Conservation (phyloP, 1,140 invertebrate genomes). For the Papilio dardanus region DNA sequence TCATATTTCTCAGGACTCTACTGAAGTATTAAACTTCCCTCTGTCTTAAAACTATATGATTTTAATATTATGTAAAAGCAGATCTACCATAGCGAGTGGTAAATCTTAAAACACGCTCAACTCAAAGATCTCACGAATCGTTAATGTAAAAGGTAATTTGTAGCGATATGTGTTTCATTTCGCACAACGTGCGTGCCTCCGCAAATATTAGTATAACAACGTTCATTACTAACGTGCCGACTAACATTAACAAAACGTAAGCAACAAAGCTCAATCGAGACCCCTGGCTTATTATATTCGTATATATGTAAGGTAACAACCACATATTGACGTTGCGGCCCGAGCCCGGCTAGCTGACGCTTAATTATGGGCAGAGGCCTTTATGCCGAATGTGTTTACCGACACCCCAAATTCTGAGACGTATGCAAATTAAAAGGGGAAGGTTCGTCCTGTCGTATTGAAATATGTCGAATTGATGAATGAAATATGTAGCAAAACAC, state of each 20-base stretch:
- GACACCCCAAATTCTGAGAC: constrained; percentile 31
- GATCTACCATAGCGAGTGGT: no score
- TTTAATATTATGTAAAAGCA: no score
- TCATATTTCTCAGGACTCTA: no score
- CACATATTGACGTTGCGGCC: constrained; percentile 32
- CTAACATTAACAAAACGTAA: constrained; percentile 28
- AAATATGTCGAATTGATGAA: constrained; percentile 7
- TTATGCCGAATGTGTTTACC: constrained; percentile 34
- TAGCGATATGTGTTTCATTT: not conserved
- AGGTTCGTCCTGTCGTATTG: constrained; percentile 11
- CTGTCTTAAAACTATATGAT: no score
- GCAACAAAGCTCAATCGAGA: constrained; percentile 20
- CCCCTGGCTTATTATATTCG: constrained; percentile 33
- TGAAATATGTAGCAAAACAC: not conserved
- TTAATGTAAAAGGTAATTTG: constrained; percentile 2
- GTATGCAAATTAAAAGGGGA: constrained; percentile 28
- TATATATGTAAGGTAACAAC: constrained; percentile 23
- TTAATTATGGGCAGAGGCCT: constrained; percentile 35
- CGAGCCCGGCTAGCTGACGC: constrained; percentile 33
- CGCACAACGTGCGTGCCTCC: not conserved
- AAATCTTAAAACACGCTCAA: not conserved
- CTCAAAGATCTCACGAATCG: not conserved
- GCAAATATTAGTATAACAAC: constrained; percentile 13
- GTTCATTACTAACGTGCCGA: constrained; percentile 3
- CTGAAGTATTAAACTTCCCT: no score